These are phyloP conservation scores for Carterocephalus palaemon DNA, from an alignment of 2,888 invertebrate genomes.

Conservation along the genomic window DNA sequence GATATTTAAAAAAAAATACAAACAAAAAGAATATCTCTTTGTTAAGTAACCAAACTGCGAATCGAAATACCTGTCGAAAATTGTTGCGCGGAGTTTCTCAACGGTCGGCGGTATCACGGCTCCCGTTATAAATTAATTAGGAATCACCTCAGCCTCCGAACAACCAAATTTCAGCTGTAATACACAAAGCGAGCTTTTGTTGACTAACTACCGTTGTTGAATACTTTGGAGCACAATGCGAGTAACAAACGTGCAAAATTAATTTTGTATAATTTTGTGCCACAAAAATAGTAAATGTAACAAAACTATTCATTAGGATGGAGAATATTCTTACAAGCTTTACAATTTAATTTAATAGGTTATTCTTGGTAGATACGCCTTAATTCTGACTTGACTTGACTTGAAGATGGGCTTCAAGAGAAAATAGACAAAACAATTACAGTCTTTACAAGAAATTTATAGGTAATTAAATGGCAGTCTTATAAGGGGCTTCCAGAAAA, in stretches of 20 bases:
- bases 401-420: too few species aligned
- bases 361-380: too few species aligned
- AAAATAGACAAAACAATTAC: too few species aligned
- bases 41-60: constrained; percentile 25
- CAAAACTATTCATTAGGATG: too few species aligned
- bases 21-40: constrained; percentile 25
- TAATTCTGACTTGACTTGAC: too few species aligned
- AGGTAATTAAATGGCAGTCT: too few species aligned
- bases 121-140: constrained; percentile 56
- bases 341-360: too few species aligned
- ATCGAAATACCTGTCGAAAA: constrained; percentile 31
- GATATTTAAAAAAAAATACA: constrained; percentile 19
- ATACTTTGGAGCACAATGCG: constrained; percentile 51
- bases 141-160: constrained; percentile 38
- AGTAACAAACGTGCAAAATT: constrained; percentile 26
- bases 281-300: too few species aligned
- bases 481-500: too few species aligned
- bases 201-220: constrained; percentile 42
- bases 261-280: constrained; percentile 9
- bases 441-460: too few species aligned
- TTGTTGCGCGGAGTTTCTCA: constrained; percentile 35
- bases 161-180: constrained; percentile 30
- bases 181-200: constrained; percentile 34
- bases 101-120: constrained; percentile 28
- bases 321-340: too few species aligned